These are phyloP conservation scores for Scaeva pyrastri DNA, from an alignment of 2,888 invertebrate genomes.

Conservation along the genomic window DNA sequence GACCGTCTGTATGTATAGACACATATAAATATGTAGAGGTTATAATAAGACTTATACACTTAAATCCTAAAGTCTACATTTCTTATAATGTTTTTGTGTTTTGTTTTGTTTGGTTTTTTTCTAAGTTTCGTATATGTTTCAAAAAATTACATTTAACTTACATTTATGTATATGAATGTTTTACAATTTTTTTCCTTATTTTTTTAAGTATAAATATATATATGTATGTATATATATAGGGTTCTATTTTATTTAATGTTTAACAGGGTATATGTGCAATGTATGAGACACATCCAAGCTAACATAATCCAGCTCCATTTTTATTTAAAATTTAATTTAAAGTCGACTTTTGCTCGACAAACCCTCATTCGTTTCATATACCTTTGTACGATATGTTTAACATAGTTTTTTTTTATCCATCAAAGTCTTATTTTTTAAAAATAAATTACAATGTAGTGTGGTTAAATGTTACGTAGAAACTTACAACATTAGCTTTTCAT, in stretches of 20 bases:
- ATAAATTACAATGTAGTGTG: slow-evolving; percentile 58
- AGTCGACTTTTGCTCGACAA: slow-evolving; percentile 21
- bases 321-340: slow-evolving; percentile 11
- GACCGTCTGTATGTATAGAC: slow-evolving; percentile 70
- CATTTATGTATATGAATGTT: slow-evolving; percentile 76
- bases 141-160: slow-evolving; percentile 75
- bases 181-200: slow-evolving; percentile 34
- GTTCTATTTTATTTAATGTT: slow-evolving; percentile 53
- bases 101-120: slow-evolving; percentile 44
- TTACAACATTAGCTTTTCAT: slow-evolving; percentile 41
- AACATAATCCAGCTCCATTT: slow-evolving; percentile 53
- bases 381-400: slow-evolving; percentile 83
- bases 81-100: slow-evolving; percentile 39
- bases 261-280: slow-evolving; percentile 76
- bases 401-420: slow-evolving; percentile 79
- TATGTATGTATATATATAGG: slow-evolving; percentile 61
- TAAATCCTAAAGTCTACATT: slow-evolving; percentile 55
- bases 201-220: slow-evolving; percentile 70
- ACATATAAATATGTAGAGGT: slow-evolving; percentile 57
- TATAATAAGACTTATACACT: slow-evolving; percentile 60
- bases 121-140: slow-evolving; percentile 73
- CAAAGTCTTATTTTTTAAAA: slow-evolving; percentile 68
- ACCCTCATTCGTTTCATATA: slow-evolving; percentile 68
- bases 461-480: slow-evolving; percentile 52
- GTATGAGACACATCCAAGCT: slow-evolving; percentile 64